Evolutionary conservation across 2,113 vertebrate genomes (phyloP).

Genomic region (Copsychus sechellarum): DNA sequence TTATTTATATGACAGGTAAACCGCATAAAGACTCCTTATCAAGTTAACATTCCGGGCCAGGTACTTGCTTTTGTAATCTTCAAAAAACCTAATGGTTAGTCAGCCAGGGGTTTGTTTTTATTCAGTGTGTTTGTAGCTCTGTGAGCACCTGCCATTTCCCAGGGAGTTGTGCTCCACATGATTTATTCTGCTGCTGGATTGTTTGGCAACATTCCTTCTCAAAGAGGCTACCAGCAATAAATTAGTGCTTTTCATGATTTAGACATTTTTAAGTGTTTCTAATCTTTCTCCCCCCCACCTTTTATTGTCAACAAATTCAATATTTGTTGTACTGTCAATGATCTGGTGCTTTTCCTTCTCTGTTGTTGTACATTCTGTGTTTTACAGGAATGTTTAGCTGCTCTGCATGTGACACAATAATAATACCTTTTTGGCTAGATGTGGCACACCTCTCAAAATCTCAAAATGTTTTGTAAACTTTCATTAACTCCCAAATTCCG

Average conservation of each 20-base stretch:
- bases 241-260: slow-evolving; percentile 10
- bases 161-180: not conserved
- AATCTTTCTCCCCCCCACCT: not conserved
- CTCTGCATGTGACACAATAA: not conserved
- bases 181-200: not conserved
- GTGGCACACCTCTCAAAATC: not conserved
- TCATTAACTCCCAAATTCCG: not conserved
- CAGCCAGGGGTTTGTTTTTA: not conserved
- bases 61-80: slow-evolving; percentile 6
- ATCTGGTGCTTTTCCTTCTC: not conserved
- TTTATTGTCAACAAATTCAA: not conserved
- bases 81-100: not conserved
- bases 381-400: not conserved
- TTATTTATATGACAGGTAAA: slow-evolving; percentile 49
- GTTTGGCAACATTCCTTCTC: not conserved
- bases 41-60: not conserved
- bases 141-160: not conserved
- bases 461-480: slow-evolving; percentile 35
- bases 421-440: not conserved
- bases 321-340: not conserved
- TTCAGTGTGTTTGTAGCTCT: not conserved
- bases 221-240: not conserved
- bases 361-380: not conserved
- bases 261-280: slow-evolving; percentile 1
- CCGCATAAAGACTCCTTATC: slow-evolving; percentile 6